Conservation (phyloP, 2,797 vertebrate genomes). For the Pristis pectinata region DNA sequence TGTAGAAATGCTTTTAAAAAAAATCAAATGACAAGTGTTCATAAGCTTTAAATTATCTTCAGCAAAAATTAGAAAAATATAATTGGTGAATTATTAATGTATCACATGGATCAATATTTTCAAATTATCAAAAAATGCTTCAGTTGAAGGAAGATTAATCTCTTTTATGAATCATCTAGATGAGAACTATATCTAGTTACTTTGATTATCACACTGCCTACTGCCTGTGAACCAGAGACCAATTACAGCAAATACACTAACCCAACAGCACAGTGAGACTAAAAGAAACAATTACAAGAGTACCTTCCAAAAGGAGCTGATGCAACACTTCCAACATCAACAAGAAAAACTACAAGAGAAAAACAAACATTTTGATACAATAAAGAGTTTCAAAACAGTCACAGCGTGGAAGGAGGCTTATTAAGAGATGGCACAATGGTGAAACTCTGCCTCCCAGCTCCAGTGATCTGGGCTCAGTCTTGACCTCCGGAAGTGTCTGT, state of each 20-base stretch:
- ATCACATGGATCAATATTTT: neutral
- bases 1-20: neutral
- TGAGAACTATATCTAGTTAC: neutral
- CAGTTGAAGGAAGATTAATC: neutral
- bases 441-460: too few relatives aligned
- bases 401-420: too few relatives aligned
- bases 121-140: neutral
- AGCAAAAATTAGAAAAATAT: constrained; percentile 2
- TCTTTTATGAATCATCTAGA: neutral
- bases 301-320: neutral
- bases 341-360: neutral
- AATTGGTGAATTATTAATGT: neutral
- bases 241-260: neutral
- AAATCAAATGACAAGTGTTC: neutral
- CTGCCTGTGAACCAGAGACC: neutral
- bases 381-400: too few relatives aligned
- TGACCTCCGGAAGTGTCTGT: too few relatives aligned
- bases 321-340: neutral
- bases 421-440: too few relatives aligned
- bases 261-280: neutral
- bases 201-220: neutral
- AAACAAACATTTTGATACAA: neutral
- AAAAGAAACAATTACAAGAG: neutral
- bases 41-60: too few relatives aligned
- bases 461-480: too few relatives aligned